These are phyloP conservation scores for Brenthis daphne DNA, from an alignment of 2,888 invertebrate genomes.

Conservation along the genomic window DNA sequence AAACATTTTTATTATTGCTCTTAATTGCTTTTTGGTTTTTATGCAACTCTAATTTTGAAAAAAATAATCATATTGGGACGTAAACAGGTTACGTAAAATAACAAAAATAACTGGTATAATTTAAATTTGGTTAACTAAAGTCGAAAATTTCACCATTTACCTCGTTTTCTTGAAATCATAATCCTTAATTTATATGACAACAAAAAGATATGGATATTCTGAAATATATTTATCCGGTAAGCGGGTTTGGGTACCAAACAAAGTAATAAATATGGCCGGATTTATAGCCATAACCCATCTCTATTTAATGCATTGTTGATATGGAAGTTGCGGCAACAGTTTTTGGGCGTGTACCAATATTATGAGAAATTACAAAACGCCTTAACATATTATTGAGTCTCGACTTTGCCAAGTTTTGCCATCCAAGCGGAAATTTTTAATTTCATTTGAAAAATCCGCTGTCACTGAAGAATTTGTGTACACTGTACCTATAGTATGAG, in stretches of 20 bases:
- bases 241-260: slow-evolving; percentile 19
- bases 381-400: slow-evolving; percentile 9
- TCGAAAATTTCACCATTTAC: not conserved
- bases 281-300: slow-evolving; percentile 20
- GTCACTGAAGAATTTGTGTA: not conserved
- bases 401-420: slow-evolving; percentile 18
- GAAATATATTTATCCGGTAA: slow-evolving; percentile 9
- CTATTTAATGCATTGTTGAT: slow-evolving; percentile 23
- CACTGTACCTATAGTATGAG: too few relatives aligned
- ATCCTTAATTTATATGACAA: not conserved
- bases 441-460: slow-evolving; percentile 10
- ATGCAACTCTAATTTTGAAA: too few relatives aligned
- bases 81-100: too few relatives aligned
- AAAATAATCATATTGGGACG: too few relatives aligned
- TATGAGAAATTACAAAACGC: slow-evolving; percentile 7
- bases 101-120: too few relatives aligned
- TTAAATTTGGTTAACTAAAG: too few relatives aligned
- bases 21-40: too few relatives aligned
- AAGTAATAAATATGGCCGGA: slow-evolving; percentile 28
- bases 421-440: slow-evolving; percentile 5
- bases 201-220: not conserved
- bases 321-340: slow-evolving; percentile 14
- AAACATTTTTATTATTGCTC: too few relatives aligned
- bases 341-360: slow-evolving; percentile 21
- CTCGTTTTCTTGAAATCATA: too few relatives aligned